Evolutionary conservation across 2,888 invertebrate genomes (phyloP).

Genomic region (Melieria omissa): DNA sequence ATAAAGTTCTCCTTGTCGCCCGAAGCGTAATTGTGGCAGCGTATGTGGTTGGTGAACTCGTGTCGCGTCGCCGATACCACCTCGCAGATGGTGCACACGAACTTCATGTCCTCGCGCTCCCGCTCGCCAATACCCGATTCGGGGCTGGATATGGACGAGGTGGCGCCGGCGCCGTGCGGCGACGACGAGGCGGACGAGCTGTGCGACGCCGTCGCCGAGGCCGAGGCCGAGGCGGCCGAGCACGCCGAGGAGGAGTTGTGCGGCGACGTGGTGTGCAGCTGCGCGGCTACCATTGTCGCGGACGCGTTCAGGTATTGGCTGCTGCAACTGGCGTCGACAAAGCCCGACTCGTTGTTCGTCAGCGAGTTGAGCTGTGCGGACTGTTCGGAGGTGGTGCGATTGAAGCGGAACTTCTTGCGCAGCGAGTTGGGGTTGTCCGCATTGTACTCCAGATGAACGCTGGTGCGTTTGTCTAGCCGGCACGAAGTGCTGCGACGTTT

Average conservation of each 20-base stretch:
- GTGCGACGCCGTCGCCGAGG: conserved; percentile 34
- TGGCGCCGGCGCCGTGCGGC: conserved; percentile 44
- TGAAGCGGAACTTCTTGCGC: conserved; percentile 66
- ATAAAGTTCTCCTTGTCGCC: conserved; percentile 67
- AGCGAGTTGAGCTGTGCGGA: conserved; percentile 33
- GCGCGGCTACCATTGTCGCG: conserved; percentile 22
- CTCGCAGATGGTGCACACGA: conserved; percentile 76
- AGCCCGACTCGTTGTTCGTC: conserved; percentile 63
- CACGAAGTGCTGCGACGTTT: conserved; percentile 55
- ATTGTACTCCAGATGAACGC: conserved; percentile 53
- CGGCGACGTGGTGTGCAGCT: conserved; percentile 35
- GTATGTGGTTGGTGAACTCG: conserved; percentile 77
- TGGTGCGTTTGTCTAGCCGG: conserved; percentile 50
- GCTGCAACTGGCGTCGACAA: conserved; percentile 61
- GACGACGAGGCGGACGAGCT: conserved; percentile 48
- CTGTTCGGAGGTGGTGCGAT: conserved; percentile 49
- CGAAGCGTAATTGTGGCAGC: conserved; percentile 72
- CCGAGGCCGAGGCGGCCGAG: conserved; percentile 40
- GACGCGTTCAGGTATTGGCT: conserved; percentile 54
- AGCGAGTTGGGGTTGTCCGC: conserved; percentile 59
- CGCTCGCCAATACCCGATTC: conserved; percentile 63
- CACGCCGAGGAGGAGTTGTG: conserved; percentile 31
- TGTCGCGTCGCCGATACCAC: conserved; percentile 72
- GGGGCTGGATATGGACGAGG: conserved; percentile 57
- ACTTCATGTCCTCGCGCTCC: conserved; percentile 67